Conservation (phyloP, 92 coral and sea anemone genomes). For the Palythoa heliodiscus region DNA sequence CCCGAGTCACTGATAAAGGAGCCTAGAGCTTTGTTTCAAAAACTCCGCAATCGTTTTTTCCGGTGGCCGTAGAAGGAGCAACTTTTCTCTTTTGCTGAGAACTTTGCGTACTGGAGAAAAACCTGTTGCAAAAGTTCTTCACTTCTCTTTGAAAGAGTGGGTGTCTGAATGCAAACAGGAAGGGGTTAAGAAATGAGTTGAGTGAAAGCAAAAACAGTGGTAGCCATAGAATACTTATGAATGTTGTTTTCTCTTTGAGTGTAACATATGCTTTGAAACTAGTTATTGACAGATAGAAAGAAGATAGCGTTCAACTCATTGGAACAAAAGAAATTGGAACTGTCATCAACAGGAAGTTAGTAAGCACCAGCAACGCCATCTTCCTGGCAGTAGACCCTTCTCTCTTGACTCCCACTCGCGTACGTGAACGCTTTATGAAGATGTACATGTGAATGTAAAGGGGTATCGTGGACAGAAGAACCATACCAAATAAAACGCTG, state of each 20-base stretch:
- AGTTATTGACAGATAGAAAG: neutral
- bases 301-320: slow-evolving; percentile 2
- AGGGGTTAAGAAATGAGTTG: slow-evolving; percentile 26
- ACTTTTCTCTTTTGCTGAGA: neutral
- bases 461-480: slow-evolving; percentile 28
- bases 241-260: neutral
- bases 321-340: slow-evolving; percentile 34
- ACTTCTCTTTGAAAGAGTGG: slow-evolving; percentile 11
- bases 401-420: slow-evolving; percentile 18
- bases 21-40: neutral
- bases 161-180: slow-evolving; percentile 25
- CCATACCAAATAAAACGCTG: neutral
- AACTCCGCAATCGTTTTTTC: neutral
- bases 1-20: neutral
- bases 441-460: slow-evolving; percentile 13
- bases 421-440: slow-evolving; percentile 3
- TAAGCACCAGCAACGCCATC: slow-evolving; percentile 22
- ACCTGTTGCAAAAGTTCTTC: neutral
- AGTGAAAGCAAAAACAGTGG: slow-evolving; percentile 24
- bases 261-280: neutral
- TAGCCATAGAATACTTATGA: slow-evolving; percentile 19
- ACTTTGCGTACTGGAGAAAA: neutral
- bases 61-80: neutral
- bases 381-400: slow-evolving; percentile 16
- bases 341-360: slow-evolving; percentile 18